Conservation (phyloP, 2,797 vertebrate genomes). For the Periparus ater region DNA sequence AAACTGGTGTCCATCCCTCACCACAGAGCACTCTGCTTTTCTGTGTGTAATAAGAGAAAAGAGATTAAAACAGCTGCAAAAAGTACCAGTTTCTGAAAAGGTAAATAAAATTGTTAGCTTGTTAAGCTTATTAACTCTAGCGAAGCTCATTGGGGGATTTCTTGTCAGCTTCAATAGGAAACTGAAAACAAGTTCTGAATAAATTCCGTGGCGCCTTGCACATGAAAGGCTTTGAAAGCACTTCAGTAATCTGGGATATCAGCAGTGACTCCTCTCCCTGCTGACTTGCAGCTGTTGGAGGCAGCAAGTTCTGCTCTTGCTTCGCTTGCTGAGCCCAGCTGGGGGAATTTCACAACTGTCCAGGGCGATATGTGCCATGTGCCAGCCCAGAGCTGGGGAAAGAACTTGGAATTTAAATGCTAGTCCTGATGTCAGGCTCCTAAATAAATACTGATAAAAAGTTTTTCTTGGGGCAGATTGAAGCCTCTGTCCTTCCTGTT, state of each 20-base stretch:
- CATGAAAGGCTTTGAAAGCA: constrained; percentile 43
- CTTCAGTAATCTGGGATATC: constrained; percentile 44
- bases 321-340: background rate
- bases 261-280: constrained; percentile 11
- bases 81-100: constrained; percentile 30
- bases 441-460: background rate
- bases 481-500: background rate
- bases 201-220: background rate
- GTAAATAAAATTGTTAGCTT: constrained; percentile 62
- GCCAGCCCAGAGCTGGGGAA: background rate
- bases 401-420: background rate
- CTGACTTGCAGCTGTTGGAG: constrained; percentile 29
- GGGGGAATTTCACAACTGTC: background rate
- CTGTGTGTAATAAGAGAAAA: background rate
- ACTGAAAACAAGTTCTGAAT: constrained; percentile 37
- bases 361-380: background rate
- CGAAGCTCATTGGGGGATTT: constrained; percentile 27
- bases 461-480: background rate
- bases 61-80: background rate
- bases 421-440: background rate
- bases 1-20: background rate
- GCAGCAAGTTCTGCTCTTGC: background rate
- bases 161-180: constrained; percentile 61
- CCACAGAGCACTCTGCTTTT: background rate
- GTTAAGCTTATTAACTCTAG: constrained; percentile 61